Percentiles rank a stretch among this genome's conserved stretches.
Conservation (phyloP, 2,888 invertebrate genomes). For the Eupithecia inturbata region DNA sequence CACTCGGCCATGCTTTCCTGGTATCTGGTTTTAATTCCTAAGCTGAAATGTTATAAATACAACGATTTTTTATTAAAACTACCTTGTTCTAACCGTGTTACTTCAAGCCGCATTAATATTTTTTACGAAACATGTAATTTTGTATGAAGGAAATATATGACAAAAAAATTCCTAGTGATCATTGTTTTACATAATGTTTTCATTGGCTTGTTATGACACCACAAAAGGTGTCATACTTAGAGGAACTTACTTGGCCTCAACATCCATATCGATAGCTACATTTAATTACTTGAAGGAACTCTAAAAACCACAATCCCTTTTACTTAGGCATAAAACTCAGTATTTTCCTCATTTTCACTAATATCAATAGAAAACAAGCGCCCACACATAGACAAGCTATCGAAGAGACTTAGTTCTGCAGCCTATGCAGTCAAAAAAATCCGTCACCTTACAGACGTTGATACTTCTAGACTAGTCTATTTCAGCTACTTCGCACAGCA, state of each 20-base stretch:
- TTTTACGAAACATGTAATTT: neutral
- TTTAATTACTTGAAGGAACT: neutral
- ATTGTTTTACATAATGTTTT: neutral
- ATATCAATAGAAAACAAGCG: neutral
- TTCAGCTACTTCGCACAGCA: no score
- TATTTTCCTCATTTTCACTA: no score
- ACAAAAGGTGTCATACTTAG: neutral
- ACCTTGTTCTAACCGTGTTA: no score
- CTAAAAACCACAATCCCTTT: no score
- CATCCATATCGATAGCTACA: neutral
- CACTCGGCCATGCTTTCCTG: neutral
- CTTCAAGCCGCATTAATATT: neutral
- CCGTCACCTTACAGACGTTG: no score
- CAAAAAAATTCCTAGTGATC: neutral
- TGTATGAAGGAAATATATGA: neutral
- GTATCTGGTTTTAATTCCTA: neutral
- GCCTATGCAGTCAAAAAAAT: no score
- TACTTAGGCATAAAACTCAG: no score
- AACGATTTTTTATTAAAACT: neutral
- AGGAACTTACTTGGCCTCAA: neutral
- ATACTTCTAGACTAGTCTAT: no score
- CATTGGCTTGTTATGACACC: neutral
- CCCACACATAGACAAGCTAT: no score
- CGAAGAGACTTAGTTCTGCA: no score
- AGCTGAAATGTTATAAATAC: neutral